These are phyloP conservation scores for Meandrusa payeni DNA, from an alignment of 2,888 invertebrate species.

Conservation along the genomic window DNA sequence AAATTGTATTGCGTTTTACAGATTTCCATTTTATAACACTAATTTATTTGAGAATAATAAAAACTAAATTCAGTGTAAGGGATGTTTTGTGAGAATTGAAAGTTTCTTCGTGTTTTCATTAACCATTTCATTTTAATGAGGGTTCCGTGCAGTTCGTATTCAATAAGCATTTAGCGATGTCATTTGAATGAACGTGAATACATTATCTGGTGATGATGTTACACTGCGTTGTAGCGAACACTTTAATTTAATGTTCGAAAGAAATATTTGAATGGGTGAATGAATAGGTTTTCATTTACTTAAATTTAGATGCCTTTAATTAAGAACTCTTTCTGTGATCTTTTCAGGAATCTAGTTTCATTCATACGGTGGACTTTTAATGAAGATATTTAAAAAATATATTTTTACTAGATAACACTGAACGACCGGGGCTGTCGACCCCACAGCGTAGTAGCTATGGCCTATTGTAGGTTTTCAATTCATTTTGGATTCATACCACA, in stretches of 20 bases:
- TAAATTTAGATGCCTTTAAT: constrained; percentile 5
- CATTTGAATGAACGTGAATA: constrained; percentile 13
- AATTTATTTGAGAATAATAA: no score
- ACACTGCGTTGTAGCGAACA: constrained; percentile 4
- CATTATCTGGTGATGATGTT: constrained; percentile 6
- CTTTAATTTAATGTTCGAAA: constrained; percentile 15
- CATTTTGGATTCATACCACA: no score
- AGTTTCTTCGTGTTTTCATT: constrained; percentile 7
- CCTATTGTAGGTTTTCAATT: no score
- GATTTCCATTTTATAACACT: no score
- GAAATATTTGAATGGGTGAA: neutral
- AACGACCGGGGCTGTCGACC: no score
- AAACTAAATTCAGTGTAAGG: no score
- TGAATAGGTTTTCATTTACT: neutral
- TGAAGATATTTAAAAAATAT: no score
- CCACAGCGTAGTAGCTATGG: no score
- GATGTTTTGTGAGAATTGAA: no score
- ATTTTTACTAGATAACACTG: no score
- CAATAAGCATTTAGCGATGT: constrained; percentile 12
- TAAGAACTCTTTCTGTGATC: constrained; percentile 1
- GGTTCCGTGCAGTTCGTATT: constrained; percentile 1
- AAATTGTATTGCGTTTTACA: no score
- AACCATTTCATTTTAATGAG: constrained; percentile 16
- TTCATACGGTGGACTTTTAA: no score
- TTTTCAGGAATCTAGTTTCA: neutral